These are phyloP conservation scores for Oryzias sinensis DNA, from an alignment of 2,797 vertebrate genomes.

Conservation along the genomic window DNA sequence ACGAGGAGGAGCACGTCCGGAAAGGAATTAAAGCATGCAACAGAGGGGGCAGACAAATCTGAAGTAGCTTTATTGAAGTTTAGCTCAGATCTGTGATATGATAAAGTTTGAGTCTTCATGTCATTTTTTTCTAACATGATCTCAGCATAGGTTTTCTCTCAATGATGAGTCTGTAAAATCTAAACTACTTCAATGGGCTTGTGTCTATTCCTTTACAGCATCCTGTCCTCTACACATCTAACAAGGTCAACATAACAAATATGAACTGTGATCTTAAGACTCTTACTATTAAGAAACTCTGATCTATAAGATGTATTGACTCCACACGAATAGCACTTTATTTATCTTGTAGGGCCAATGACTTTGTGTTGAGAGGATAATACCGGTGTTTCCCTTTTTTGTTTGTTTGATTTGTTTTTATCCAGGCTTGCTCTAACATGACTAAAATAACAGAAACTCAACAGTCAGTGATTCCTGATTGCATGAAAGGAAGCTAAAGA, in stretches of 20 bases:
- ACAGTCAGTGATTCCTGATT: constrained; percentile 2
- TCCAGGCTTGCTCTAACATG: constrained; percentile 18
- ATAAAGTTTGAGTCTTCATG: constrained; percentile 1
- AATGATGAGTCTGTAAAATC: constrained; percentile 11
- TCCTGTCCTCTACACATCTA: constrained; percentile 12
- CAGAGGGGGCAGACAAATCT: constrained; percentile 2
- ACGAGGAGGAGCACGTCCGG: not conserved
- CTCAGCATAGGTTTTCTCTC: constrained; percentile 8
- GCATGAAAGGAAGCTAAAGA: constrained; percentile 10
- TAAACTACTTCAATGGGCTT: constrained; percentile 18
- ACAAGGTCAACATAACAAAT: constrained; percentile 16
- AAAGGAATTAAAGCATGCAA: constrained; percentile 1
- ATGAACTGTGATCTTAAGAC: constrained; percentile 17
- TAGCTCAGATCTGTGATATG: constrained; percentile 11
- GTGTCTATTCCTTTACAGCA: constrained; percentile 19
- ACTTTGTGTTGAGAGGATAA: constrained; percentile 28
- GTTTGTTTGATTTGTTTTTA: constrained; percentile 3
- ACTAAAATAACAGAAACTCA: constrained; percentile 4
- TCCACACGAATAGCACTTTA: constrained; percentile 44
- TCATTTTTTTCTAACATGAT: constrained; percentile 12
- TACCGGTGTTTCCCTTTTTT: not conserved
- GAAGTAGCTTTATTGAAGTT: constrained; percentile 2
- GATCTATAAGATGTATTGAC: constrained; percentile 5
- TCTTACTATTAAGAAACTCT: not conserved
- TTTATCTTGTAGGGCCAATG: constrained; percentile 30